Evolutionary conservation across 2,888 invertebrate genomes (phyloP).

Genomic region (Oligia strigilis): DNA sequence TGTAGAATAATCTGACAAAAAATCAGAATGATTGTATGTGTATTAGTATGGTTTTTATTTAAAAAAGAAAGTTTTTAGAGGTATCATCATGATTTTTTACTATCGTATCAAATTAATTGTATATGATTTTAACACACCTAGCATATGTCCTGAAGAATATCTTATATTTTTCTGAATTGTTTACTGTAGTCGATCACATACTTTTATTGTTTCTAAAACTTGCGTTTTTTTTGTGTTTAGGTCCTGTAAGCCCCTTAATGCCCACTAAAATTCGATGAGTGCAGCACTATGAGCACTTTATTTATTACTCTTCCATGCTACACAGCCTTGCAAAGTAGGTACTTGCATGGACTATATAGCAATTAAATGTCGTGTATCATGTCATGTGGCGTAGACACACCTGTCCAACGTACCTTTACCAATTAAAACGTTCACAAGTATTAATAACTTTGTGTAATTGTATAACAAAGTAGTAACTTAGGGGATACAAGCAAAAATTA

Average conservation of each 20-base stretch:
- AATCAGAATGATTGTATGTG: no score
- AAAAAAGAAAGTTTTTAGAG: no score
- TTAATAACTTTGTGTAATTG: conserved; percentile 47
- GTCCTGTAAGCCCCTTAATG: not conserved
- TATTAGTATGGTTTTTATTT: no score
- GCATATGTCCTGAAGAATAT: no score
- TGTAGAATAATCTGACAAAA: no score
- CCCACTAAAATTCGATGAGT: not conserved
- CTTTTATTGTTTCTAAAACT: no score
- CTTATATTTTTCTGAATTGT: no score
- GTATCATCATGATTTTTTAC: no score
- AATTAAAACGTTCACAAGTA: conserved; percentile 54
- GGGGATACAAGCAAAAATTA: conserved; percentile 18
- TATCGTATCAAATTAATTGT: no score
- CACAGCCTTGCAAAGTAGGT: conserved; percentile 30
- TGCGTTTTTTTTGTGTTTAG: no score
- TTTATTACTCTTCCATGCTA: conserved; percentile 15
- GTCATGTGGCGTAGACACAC: conserved; percentile 44
- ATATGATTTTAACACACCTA: no score
- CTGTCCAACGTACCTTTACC: conserved; percentile 34
- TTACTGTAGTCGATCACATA: no score
- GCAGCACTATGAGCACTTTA: conserved; percentile 15
- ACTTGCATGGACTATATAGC: conserved; percentile 30
- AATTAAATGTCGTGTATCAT: conserved; percentile 52
- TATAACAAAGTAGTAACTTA: conserved; percentile 26